Evolutionary conservation across 1,140 invertebrate genomes (phyloP), one percentile per base, ranked within the genome.

Genomic region (Trialeurodes vaporariorum): DNA sequence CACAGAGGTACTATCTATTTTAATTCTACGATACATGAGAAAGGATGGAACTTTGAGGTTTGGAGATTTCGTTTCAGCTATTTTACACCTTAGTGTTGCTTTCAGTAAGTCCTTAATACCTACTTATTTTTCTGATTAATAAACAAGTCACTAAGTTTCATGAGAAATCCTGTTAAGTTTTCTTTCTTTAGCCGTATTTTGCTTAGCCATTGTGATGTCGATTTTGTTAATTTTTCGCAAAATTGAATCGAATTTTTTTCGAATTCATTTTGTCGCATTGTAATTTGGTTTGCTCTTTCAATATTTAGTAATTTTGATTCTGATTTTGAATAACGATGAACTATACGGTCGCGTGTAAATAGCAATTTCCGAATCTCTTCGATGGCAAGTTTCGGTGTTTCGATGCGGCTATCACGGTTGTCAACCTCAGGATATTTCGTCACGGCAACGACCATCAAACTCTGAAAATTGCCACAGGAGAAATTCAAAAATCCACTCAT

Each of bases 1-100:
- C 71, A 90, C 89, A 23, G 88, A 92, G 66, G 89, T 92, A 61
- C 78, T 94, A 69, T 89, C 90, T 2, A 83, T 92, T 49, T 80
- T 96, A 22, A 87, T 94, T 61, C 80, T 94, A 65, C 82, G 91
- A 69, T 94, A 94, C 73, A 95, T 95, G 89, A 85, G 92, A 68
- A 95, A 94, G 78, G 93, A 96, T 77, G 92, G 93, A 61, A 94
- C 92, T 58, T 80, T 96, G n/a, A 80, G 93, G 72, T 93, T 96
- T 75, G 93, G 93, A 22, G 93, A 96, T 77, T 96, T 94, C 76
- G 92, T 95, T 0, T 91, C 89, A 2, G 90, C 91, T 40, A 90
- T 96, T 75, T 82, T 96, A 69, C 92, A 94, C 75, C 80, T 96
- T 27, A 92, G 89, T 68, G 85, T 92, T 67, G 90, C 92, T 27